Conservation (phyloP, 2,797 vertebrate genomes). For the Philypnodon macrostomus region DNA sequence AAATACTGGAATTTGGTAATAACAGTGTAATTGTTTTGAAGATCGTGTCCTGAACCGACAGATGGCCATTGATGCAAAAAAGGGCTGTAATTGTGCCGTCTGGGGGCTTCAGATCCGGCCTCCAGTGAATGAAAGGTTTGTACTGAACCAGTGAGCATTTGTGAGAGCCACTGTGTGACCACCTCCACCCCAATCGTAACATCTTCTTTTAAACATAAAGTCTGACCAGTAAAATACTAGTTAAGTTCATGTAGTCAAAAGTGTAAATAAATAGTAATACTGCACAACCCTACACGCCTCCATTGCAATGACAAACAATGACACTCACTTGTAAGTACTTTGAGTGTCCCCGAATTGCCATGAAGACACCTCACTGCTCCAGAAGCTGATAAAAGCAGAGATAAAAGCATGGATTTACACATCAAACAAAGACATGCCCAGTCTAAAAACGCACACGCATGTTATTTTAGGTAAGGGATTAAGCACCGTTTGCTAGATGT, state of each 20-base stretch:
- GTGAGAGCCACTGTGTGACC: conserved; percentile 4
- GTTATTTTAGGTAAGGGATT: too few species aligned
- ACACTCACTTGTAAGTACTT: conserved; percentile 84
- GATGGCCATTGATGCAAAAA: conserved; percentile 59
- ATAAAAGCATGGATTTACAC: background rate
- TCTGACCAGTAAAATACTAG: background rate
- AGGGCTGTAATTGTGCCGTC: conserved; percentile 61
- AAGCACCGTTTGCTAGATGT: too few species aligned
- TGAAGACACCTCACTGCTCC: conserved; percentile 84
- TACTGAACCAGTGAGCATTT: conserved; percentile 32
- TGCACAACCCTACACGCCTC: too few species aligned
- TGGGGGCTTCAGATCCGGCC: conserved; percentile 38
- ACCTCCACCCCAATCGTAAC: background rate
- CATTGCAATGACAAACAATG: conserved; percentile 5
- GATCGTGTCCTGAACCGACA: conserved; percentile 37
- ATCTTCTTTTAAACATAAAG: background rate
- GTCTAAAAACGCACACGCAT: too few species aligned
- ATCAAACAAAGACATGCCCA: conserved; percentile 1
- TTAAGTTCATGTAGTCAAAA: too few species aligned
- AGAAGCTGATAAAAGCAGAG: conserved; percentile 62
- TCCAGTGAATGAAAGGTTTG: conserved; percentile 56
- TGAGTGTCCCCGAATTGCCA: conserved; percentile 85
- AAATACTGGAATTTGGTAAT: too few species aligned
- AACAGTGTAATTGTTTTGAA: background rate
- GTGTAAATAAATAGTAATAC: too few species aligned